These are phyloP conservation scores for Brenthis hecate DNA, from an alignment of 2,888 invertebrate genomes.

Conservation along the genomic window DNA sequence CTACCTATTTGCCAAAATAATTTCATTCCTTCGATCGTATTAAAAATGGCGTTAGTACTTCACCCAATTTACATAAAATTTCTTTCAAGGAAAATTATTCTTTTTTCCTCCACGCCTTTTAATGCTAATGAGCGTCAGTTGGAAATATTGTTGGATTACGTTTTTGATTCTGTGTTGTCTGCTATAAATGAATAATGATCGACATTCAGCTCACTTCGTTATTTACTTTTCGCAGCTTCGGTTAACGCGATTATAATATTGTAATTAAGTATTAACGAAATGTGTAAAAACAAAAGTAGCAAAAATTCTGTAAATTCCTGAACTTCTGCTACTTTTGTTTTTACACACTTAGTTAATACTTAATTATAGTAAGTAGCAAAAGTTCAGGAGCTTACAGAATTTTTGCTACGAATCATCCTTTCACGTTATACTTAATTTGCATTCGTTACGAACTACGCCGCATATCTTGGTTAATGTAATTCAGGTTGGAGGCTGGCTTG, in stretches of 20 bases:
- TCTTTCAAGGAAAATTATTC: slow-evolving; percentile 67
- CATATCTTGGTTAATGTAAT: slow-evolving; percentile 40
- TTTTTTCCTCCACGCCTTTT: slow-evolving; percentile 62
- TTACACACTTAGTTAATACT: background rate
- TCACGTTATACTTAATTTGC: slow-evolving; percentile 39
- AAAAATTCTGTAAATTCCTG: no score
- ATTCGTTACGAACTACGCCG: slow-evolving; percentile 41
- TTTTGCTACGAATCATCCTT: slow-evolving; percentile 43
- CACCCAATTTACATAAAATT: slow-evolving; percentile 75
- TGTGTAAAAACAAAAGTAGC: background rate
- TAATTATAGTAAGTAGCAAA: background rate
- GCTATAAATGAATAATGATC: slow-evolving; percentile 49
- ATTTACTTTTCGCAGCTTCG: slow-evolving; percentile 1
- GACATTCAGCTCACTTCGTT: slow-evolving; percentile 7
- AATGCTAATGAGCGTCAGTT: slow-evolving; percentile 74
- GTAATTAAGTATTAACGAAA: background rate
- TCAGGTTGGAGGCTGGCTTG: slow-evolving; percentile 40
- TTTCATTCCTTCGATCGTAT: slow-evolving; percentile 45
- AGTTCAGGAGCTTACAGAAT: slow-evolving; percentile 26
- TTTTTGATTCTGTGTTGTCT: slow-evolving; percentile 56
- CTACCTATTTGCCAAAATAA: slow-evolving; percentile 20
- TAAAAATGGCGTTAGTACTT: slow-evolving; percentile 63
- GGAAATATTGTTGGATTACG: slow-evolving; percentile 69
- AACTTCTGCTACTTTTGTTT: background rate
- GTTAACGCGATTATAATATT: background rate